Evolutionary conservation across 2,797 vertebrate species (phyloP).

Genomic region (Acanthis flammea): DNA sequence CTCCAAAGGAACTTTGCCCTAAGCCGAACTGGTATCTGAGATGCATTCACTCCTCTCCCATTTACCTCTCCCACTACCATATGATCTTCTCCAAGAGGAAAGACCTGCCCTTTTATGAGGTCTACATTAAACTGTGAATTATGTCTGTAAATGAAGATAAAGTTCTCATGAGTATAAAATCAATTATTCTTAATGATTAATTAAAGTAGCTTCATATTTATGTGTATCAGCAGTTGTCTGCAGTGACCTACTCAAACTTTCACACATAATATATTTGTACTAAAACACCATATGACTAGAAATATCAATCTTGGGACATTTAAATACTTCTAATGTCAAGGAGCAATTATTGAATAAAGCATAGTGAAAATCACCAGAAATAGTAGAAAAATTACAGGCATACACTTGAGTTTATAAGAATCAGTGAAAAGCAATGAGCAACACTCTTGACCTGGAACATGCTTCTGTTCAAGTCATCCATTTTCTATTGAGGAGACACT

Average conservation of each 20-base stretch:
- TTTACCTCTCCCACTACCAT: not conserved
- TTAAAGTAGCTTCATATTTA: not conserved
- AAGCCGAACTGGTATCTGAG: not conserved
- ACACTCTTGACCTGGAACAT: not conserved
- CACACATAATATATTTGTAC: not conserved
- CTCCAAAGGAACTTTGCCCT: not conserved
- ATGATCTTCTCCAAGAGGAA: not conserved
- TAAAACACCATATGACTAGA: not conserved
- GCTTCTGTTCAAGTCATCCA: not conserved
- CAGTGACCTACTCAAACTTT: not conserved
- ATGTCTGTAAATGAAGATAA: not conserved
- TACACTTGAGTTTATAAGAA: not conserved
- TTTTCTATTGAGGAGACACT: not conserved
- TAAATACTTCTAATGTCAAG: not conserved
- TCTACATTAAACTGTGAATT: not conserved
- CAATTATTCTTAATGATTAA: not conserved
- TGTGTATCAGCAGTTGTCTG: not conserved
- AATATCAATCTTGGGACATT: not conserved
- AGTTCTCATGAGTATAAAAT: conserved; percentile 5
- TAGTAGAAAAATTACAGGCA: not conserved
- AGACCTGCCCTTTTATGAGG: not conserved
- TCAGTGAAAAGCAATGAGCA: not conserved
- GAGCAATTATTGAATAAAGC: not conserved
- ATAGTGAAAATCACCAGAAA: not conserved
- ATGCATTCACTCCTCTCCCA: not conserved